Evolutionary conservation across 2,113 vertebrate species (phyloP), one percentile per base, ranked within the genome.

Genomic region (Grus americana): DNA sequence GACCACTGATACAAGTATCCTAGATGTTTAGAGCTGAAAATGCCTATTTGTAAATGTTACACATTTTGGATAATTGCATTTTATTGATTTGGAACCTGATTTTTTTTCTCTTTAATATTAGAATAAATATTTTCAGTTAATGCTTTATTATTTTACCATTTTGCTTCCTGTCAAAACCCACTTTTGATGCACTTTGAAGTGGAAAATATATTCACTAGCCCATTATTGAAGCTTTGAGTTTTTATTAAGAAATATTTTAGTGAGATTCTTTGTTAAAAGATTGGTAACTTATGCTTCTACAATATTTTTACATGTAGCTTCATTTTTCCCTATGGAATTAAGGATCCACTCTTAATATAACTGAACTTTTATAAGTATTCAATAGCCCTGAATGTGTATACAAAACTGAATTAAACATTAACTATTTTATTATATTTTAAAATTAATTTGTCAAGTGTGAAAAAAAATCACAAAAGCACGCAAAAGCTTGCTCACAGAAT

Each of bases 311-410:
- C 6, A 12, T 34, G 8, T 54, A 5, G 3, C 21, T 75, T 79
- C 3, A 24, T 86, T 72, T 91, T 68, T 50, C 4, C 4, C 9
- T 23, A 1, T 7, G 10, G 6, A 83, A 50, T 65, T 83, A 38
- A 68, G 12, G 10, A 49, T 61, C 10, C 61, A 24, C 47, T 32
- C 24, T 58, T 65, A 40, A 11, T 58, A 20, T 32, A 82, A 46
- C 8, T 46, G 29, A 72, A 61, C 46, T 15, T 4, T 57, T 78
- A 4, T 4, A 68, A 63, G 9, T 1, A 11, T 68, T 81, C 21
- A n/a, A 15, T 32, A 55, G 4, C 3, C 3, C 4, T 19, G 3
- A 75, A 5, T 7, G 2, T 42, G 5, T 16, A 47, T 36, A 15
- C 0, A 49, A 52, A 68, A 81, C 3, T 26, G 55, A 78, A 66